Evolutionary conservation across 2,888 invertebrate species (phyloP).

Genomic region (Fabriciana adippe): DNA sequence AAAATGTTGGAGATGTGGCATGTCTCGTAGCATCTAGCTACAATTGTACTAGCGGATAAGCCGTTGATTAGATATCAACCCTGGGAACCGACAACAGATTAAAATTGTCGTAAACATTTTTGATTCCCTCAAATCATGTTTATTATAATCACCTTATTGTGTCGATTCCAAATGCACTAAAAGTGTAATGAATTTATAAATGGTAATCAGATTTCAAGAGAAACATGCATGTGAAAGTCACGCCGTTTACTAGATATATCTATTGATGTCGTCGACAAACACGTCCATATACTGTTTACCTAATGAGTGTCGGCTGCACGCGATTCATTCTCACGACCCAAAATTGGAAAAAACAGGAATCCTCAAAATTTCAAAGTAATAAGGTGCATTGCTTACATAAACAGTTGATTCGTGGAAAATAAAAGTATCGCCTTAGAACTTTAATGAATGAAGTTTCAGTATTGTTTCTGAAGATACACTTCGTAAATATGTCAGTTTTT

Average conservation of each 20-base stretch:
- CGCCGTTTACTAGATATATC: slow-evolving; percentile 39
- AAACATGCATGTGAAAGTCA: slow-evolving; percentile 30
- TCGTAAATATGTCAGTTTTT: no score
- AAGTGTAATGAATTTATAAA: neutral
- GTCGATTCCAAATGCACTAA: neutral
- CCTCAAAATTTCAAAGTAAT: slow-evolving; percentile 71
- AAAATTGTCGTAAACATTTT: slow-evolving; percentile 58
- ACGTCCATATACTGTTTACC: slow-evolving; percentile 69
- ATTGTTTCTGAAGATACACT: neutral
- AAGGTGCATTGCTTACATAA: slow-evolving; percentile 76
- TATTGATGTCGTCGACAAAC: slow-evolving; percentile 53
- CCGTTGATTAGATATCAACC: slow-evolving; percentile 77
- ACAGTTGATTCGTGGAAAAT: slow-evolving; percentile 67
- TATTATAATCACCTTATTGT: neutral
- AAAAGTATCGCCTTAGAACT: slow-evolving; percentile 49
- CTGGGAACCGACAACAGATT: slow-evolving; percentile 73
- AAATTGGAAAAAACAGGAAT: slow-evolving; percentile 63
- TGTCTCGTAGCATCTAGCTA: slow-evolving; percentile 56
- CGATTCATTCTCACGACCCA: slow-evolving; percentile 76
- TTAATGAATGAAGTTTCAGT: slow-evolving; percentile 35
- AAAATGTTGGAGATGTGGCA: slow-evolving; percentile 56
- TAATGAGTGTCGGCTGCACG: slow-evolving; percentile 70
- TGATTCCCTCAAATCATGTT: slow-evolving; percentile 28
- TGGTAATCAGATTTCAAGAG: neutral
- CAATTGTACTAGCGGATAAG: slow-evolving; percentile 71